Base-by-base conservation (phyloP, 2,797 vertebrate genomes). In the Bovichtus diacanthus region DNA sequence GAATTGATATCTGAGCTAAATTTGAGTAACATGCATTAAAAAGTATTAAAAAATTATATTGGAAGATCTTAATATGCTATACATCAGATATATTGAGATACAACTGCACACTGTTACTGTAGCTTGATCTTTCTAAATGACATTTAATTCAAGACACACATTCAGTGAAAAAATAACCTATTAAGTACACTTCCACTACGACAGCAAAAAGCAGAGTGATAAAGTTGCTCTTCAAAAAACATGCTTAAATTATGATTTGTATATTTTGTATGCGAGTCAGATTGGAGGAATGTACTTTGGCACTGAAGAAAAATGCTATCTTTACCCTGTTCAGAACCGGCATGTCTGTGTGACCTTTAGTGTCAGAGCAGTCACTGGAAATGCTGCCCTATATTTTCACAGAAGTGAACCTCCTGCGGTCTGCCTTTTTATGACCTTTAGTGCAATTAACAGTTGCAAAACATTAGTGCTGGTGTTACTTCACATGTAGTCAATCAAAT, bases 401-500 rank as follows among this genome's bases (percentile, higher is more conserved):
- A 64, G 75, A 84, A n/a, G 13, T 29, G 55, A 83, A 84, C 72
- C 85, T 69, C 82, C 70, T 79, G 66, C 23, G 2, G 23, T 54
- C 63, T 78, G 85, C 72, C 82, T 90, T 50, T 92, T 89, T 75
- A 82, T 88, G 88, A 91, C 88, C 90, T 90, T 82, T 74, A 18
- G 68, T 56, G 87, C 86, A 90, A 90, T 92, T 87, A 92, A 84
- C 84, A 90, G 88, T 90, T 88, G 81, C 82, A 90, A 85, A 90
- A 85, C 87, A 92, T 90, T 70, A 86, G 74, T 61, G 36, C 65
- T 74, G 74, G 81, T 87, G 86, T 89, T 88, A 80, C 91, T 83
- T 88, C 90, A 88, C 89, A 82, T 89, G 88, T 88, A 90, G 86
- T 93, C 90, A 88, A 88, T 93, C 91, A 91, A 83, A 87, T 88